A percentile compares a stretch with the other conserved stretches of the same genome.
Evolutionary conservation across 2,113 vertebrate species (phyloP).

Genomic region (Hydrochoerus hydrochaeris): DNA sequence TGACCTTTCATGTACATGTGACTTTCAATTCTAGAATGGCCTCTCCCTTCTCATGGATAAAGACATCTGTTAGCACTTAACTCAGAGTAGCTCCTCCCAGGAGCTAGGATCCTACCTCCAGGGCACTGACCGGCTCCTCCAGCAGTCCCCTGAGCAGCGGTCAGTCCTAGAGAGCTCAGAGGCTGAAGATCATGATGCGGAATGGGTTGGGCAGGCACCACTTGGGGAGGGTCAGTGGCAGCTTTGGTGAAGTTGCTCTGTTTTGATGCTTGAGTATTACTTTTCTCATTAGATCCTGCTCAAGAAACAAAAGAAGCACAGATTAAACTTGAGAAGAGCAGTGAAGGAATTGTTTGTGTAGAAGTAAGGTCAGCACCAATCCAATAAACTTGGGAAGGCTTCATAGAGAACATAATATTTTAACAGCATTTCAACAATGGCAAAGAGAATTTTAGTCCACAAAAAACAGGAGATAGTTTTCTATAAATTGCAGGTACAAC

Average conservation of each 20-base stretch:
- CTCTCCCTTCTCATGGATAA: neutral
- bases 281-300: conserved; percentile 52
- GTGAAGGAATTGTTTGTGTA: neutral
- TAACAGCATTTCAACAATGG: neutral
- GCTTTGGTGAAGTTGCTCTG: conserved; percentile 76
- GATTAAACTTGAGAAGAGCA: neutral
- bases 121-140: conserved; percentile 78
- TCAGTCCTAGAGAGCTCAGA: conserved; percentile 75
- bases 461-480: neutral
- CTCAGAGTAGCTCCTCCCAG: neutral
- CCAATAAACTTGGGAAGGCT: neutral
- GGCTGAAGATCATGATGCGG: conserved; percentile 55
- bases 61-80: neutral
- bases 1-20: neutral
- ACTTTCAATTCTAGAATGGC: neutral
- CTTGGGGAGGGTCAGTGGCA: conserved; percentile 32
- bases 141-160: neutral
- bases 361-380: neutral
- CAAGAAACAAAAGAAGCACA: neutral
- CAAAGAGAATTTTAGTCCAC: neutral
- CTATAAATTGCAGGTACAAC: neutral
- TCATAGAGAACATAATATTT: neutral
- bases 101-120: conserved; percentile 84
- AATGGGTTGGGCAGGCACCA: conserved; percentile 78
- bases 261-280: neutral